Evolutionary conservation across 2,888 invertebrate genomes (phyloP).

Genomic region (Mythimna loreyi): DNA sequence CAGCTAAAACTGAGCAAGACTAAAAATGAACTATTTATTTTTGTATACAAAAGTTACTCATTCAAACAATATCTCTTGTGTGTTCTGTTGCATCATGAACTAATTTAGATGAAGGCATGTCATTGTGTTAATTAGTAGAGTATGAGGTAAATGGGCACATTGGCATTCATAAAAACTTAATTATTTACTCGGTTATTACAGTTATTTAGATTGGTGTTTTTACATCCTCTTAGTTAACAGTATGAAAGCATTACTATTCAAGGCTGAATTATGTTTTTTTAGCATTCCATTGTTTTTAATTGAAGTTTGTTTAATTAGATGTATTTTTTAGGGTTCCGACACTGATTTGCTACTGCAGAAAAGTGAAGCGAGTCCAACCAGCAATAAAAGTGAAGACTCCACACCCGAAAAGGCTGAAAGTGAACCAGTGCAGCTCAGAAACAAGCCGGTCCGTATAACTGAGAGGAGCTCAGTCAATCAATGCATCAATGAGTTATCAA

Average conservation of each 20-base stretch:
- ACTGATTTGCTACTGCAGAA: slow-evolving; percentile 84
- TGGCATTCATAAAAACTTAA: slow-evolving; percentile 67
- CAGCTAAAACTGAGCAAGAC: slow-evolving; percentile 4
- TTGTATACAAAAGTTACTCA: slow-evolving; percentile 22
- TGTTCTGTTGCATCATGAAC: slow-evolving; percentile 47
- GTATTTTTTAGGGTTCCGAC: slow-evolving; percentile 77
- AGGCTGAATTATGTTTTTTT: slow-evolving; percentile 58
- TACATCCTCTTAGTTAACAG: slow-evolving; percentile 64
- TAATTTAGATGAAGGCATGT: slow-evolving; percentile 49
- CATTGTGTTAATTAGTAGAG: slow-evolving; percentile 60
- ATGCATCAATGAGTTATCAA: slow-evolving; percentile 94
- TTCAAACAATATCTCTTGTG: slow-evolving; percentile 27
- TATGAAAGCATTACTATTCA: slow-evolving; percentile 65
- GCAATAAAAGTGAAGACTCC: slow-evolving; percentile 81
- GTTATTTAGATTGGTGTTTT: slow-evolving; percentile 60
- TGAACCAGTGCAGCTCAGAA: slow-evolving; percentile 85
- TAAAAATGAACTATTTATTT: slow-evolving; percentile 12
- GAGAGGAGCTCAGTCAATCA: slow-evolving; percentile 91
- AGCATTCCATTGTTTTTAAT: slow-evolving; percentile 26
- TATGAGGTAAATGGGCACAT: slow-evolving; percentile 65
- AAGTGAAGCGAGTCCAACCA: slow-evolving; percentile 80
- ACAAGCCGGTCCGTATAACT: slow-evolving; percentile 79
- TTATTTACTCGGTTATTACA: slow-evolving; percentile 61
- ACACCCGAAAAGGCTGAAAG: slow-evolving; percentile 76
- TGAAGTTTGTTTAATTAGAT: slow-evolving; percentile 14